Conservation (phyloP, 1,140 invertebrate species). For the Drepana arcuata region DNA sequence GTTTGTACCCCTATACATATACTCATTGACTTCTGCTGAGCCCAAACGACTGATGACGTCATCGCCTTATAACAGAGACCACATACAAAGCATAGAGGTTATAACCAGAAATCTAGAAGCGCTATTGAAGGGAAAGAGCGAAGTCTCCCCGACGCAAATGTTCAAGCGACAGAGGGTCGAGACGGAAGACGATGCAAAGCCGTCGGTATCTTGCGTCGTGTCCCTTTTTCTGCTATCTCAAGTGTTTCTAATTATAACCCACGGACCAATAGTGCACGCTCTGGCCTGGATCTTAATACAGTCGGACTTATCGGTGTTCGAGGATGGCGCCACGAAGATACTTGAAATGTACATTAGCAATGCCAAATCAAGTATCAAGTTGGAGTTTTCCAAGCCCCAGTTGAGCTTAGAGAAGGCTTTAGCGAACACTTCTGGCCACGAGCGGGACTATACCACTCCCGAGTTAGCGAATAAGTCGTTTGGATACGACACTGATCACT, state of each 20-base stretch:
- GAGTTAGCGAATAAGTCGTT: slow-evolving; percentile 47
- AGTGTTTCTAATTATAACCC: slow-evolving; percentile 95
- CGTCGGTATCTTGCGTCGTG: slow-evolving; percentile 89
- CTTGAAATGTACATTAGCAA: slow-evolving; percentile 80
- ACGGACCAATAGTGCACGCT: slow-evolving; percentile 89
- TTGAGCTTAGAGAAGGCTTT: slow-evolving; percentile 78
- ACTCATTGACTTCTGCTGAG: slow-evolving; percentile 81
- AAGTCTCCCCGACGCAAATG: slow-evolving; percentile 52
- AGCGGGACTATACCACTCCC: slow-evolving; percentile 58
- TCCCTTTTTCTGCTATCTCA: slow-evolving; percentile 94
- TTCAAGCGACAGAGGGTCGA: slow-evolving; percentile 53
- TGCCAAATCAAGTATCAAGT: slow-evolving; percentile 64
- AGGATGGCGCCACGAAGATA: slow-evolving; percentile 80
- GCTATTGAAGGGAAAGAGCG: slow-evolving; percentile 73
- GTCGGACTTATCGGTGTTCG: slow-evolving; percentile 80
- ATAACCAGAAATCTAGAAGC: slow-evolving; percentile 75
- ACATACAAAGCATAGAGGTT: slow-evolving; percentile 70
- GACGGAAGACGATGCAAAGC: slow-evolving; percentile 70
- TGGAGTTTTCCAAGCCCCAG: slow-evolving; percentile 71
- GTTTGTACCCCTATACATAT: slow-evolving; percentile 95
- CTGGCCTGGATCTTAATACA: slow-evolving; percentile 92
- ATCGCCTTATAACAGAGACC: slow-evolving; percentile 50
- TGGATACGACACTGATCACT: slow-evolving; percentile 59
- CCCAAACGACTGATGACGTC: slow-evolving; percentile 32
- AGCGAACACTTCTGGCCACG: slow-evolving; percentile 50